Evolutionary conservation across 2,888 invertebrate species (phyloP).

Genomic region (Heliconius charithonia): DNA sequence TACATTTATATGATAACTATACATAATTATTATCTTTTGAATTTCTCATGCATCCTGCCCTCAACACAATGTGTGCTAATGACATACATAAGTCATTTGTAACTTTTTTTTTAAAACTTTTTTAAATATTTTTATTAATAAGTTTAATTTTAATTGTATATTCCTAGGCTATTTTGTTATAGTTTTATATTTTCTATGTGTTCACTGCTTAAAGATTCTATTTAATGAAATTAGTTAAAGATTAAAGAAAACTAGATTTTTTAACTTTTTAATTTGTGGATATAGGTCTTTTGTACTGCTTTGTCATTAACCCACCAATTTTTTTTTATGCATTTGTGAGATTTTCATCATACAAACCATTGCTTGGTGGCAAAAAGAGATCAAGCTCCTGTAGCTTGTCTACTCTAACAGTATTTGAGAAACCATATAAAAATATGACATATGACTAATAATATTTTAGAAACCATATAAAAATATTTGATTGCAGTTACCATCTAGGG

Average conservation of each 20-base stretch:
- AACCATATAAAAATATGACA: too few species aligned
- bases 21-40: background rate
- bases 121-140: slow-evolving; percentile 68
- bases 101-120: slow-evolving; percentile 67
- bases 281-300: background rate
- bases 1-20: slow-evolving; percentile 25
- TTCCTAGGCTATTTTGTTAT: slow-evolving; percentile 55
- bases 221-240: slow-evolving; percentile 6
- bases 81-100: slow-evolving; percentile 25
- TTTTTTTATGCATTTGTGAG: background rate
- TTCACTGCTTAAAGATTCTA: slow-evolving; percentile 28
- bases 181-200: slow-evolving; percentile 28
- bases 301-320: background rate
- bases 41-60: slow-evolving; percentile 29
- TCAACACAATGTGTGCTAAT: slow-evolving; percentile 34
- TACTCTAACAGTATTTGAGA: too few species aligned
- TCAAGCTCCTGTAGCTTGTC: too few species aligned
- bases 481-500: too few species aligned
- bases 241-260: background rate
- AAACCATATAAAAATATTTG: too few species aligned
- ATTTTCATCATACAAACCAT: background rate
- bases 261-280: background rate
- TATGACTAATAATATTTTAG: too few species aligned
- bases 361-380: too few species aligned
- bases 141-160: slow-evolving; percentile 68